These are phyloP conservation scores for Saxidomus purpurata DNA, from an alignment of 1,140 invertebrate species.

Conservation along the genomic window DNA sequence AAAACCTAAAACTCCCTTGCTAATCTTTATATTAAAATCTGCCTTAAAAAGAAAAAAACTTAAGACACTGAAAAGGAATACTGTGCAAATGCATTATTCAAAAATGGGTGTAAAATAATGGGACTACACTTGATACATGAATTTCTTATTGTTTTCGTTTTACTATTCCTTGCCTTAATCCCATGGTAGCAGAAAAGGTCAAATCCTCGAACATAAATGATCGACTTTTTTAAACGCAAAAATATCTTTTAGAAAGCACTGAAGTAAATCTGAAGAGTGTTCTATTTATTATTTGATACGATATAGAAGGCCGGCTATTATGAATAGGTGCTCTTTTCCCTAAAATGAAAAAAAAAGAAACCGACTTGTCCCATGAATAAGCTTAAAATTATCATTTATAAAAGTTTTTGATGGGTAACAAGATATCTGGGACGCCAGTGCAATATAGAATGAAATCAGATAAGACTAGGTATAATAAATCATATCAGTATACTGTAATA, in stretches of 20 bases:
- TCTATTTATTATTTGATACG: conserved; percentile 1
- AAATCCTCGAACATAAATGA: no score
- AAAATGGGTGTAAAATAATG: no score
- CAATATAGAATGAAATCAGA: neutral
- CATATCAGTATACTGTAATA: no score
- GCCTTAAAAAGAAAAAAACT: no score
- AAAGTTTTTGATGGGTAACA: neutral
- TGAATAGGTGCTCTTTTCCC: neutral
- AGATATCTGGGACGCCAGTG: neutral
- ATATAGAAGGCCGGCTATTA: neutral
- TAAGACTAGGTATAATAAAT: neutral
- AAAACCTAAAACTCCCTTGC: no score
- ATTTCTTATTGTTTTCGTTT: no score
- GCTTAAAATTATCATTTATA: neutral
- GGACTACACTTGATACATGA: no score
- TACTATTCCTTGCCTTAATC: no score
- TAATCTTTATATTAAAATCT: no score
- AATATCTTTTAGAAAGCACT: neutral
- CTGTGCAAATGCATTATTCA: no score
- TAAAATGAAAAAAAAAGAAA: neutral
- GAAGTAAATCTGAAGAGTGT: neutral
- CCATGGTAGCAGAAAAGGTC: no score
- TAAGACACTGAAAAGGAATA: no score
- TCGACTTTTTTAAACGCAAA: neutral
- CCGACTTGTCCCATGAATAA: neutral